phyloP scores from a whole-genome alignment of 2,888 invertebrate species.

The Drosophila gaucha region DNA sequence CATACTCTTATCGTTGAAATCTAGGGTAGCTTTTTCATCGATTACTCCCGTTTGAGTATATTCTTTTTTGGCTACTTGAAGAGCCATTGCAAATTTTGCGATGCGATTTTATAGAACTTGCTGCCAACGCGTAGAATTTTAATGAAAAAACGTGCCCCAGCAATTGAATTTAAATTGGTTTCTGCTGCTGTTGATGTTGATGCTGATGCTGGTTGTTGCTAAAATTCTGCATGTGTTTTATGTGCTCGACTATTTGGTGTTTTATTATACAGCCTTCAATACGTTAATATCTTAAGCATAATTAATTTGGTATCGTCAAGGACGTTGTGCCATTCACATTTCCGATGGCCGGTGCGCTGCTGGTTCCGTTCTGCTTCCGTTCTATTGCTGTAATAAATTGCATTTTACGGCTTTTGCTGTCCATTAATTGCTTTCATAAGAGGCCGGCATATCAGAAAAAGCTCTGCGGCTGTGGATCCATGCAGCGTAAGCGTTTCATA shows the following conservation, averaged over 20 bases:
- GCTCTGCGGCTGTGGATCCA: background rate
- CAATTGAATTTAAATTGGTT: constrained; percentile 36
- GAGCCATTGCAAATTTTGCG: constrained; percentile 13
- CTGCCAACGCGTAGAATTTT: constrained; percentile 51
- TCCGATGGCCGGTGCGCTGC: constrained; percentile 10
- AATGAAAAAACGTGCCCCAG: constrained; percentile 37
- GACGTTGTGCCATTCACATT: constrained; percentile 14
- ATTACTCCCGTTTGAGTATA: background rate
- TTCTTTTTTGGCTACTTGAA: constrained; percentile 5
- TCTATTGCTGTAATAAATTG: constrained; percentile 70
- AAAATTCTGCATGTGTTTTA: constrained; percentile 34
- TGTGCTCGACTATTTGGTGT: constrained; percentile 16
- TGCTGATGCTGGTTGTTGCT: background rate
- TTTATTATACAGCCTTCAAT: constrained; percentile 28
- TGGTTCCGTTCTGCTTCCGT: constrained; percentile 23
- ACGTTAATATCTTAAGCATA: constrained; percentile 35
- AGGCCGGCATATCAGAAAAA: background rate
- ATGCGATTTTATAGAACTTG: constrained; percentile 51
- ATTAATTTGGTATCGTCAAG: constrained; percentile 40
- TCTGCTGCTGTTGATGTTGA: background rate
- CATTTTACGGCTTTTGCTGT: constrained; percentile 62
- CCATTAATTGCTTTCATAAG: constrained; percentile 59
- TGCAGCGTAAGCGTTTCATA: constrained; percentile 29
- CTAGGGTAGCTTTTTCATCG: constrained; percentile 13
- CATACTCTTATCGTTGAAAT: background rate